Base-by-base conservation (phyloP, 2,797 vertebrate genomes). In the Coilia nasus region DNA sequence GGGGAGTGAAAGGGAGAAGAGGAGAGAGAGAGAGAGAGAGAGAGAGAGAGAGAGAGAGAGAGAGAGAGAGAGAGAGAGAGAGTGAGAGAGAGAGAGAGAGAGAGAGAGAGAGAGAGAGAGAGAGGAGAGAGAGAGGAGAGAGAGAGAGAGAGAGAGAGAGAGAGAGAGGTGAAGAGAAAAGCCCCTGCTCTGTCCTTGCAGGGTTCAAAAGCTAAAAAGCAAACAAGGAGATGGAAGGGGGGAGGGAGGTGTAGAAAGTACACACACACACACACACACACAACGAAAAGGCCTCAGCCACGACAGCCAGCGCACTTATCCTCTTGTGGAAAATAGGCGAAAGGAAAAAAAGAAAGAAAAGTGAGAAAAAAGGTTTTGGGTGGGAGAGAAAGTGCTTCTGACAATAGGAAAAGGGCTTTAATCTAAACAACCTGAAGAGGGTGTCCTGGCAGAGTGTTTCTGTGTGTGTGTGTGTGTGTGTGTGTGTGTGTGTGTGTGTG, bases 281-380 rank as follows among this genome's bases (percentile, higher is more conserved):
- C 15, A 78, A 87, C 75, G 82, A 23, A 85, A 85, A 87, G 83
- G 80, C 59, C 82, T 85, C 35, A 15, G 81, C 47, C 31, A 83
- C 82, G 62, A 87, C 87, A 84, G 83, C 82, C 75, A 71, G 50
- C 46, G 87, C 64, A 84, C 84, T 84, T 87, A 82, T 67, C 54
- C 84, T 85, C 44, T 85, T 80, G 60, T 75, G 78, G 62, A 75
- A 82, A 87, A 85, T 75, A 28, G 31, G 71, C 31, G 6, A 78
- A 19, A 10, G 19, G 10, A 21, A 78, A 78, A 17, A 71, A 71
- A 35, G 31, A 31, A 67, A 14, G 25, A 35, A 35, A 35, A 54
- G 50, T 1, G 14, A 54, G 50, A 54, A 54, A 54, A 14, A 54
- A 54, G 50, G 7, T 19, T 21, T 21, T 17, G 71, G 71, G 71